Base-by-base conservation (phyloP, 53 echinoderm and acorn worm genomes). In the Apostichopus leukothele region DNA sequence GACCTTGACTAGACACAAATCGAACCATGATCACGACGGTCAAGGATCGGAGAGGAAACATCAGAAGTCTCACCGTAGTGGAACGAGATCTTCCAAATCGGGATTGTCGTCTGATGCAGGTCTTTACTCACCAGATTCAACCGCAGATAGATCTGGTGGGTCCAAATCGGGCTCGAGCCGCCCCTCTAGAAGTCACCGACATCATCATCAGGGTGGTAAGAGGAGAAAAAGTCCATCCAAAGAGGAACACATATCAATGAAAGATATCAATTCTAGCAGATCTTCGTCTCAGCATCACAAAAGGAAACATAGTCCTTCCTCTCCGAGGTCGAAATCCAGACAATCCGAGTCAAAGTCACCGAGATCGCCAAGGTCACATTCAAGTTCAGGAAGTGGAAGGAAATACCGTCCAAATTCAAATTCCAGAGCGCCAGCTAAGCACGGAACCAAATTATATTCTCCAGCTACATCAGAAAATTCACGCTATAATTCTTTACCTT, bases 41-140 rank as follows among this genome's bases (percentile, higher is more conserved):
- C 68, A 16, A 5, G 63, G 66, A 9, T 85, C 85, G 66, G 85
- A 85, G 5, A 85, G 20, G 66, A 85, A 25, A 50, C 85, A 85
- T 60, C 85, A 85, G 22, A 85, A 51, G 67, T 85, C 85, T 27
- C 85, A 85, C 9, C 85, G 85, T 26, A 85, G 85, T 50, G 85
- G 85, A 50, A 66, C 63, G 18, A 60, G 85, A 85, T 85, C 85
- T 26, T 85, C 85, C 61, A 85, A 66, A 67, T 85, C 85, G 5
- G 85, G 85, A 85, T 85, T 85, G 14, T 85, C 85, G 3, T 85
- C 85, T 8, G 85, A 85, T 67, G 85, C 85, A 39, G 85, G 85
- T 23, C 20, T 85, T 10, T 85, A 85, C 66, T 85, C 85, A 11
- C 85, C 85, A 68, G 85, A 85, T 50, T 85, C 85, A 11, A 85